Conservation (phyloP, 2,113 vertebrate genomes). For the Pseudorasbora parva region DNA sequence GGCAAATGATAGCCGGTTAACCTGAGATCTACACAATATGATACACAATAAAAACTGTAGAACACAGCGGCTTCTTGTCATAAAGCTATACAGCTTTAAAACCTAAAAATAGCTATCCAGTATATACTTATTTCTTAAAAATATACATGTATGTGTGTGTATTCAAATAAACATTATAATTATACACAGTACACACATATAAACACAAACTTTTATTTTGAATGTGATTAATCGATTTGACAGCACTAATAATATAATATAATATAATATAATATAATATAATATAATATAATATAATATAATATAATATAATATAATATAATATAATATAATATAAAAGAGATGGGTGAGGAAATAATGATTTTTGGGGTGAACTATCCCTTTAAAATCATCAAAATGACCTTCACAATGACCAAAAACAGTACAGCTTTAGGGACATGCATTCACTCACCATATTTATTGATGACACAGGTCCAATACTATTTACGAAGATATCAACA, state of each 20-base stretch:
- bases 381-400: background rate
- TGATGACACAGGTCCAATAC: conserved; percentile 95
- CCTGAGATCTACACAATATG: too few relatives aligned
- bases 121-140: too few relatives aligned
- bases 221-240: too few relatives aligned
- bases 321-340: background rate
- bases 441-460: conserved; percentile 93
- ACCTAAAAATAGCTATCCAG: too few relatives aligned
- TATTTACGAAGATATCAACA: conserved; percentile 95
- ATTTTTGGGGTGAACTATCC: background rate
- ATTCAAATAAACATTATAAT: too few relatives aligned
- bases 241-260: background rate
- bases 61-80: too few relatives aligned
- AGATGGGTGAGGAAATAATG: background rate
- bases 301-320: background rate
- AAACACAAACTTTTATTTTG: too few relatives aligned
- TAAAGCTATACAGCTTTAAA: too few relatives aligned
- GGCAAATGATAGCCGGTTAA: too few relatives aligned
- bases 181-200: too few relatives aligned
- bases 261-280: background rate
- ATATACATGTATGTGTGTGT: too few relatives aligned
- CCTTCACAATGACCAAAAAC: background rate
- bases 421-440: conserved; percentile 16
- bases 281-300: background rate
- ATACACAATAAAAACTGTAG: too few relatives aligned